phyloP scores from a whole-genome alignment of 2,113 vertebrate species.

The Hyperopisus bebe region DNA sequence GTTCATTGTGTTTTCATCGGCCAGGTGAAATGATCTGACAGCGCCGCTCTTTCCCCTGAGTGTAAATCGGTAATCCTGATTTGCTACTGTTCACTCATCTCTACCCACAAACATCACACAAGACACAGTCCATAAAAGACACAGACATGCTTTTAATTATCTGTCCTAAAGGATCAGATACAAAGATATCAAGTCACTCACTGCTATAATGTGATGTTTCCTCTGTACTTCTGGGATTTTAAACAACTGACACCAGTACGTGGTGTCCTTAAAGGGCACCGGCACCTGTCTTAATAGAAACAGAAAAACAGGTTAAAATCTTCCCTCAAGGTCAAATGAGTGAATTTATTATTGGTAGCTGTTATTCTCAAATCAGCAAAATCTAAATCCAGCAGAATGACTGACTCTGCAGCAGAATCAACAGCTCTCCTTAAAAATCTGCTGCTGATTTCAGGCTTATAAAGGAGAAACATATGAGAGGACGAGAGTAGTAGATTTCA shows the following conservation, averaged over 20 bases:
- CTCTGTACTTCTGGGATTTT: slow-evolving; percentile 67
- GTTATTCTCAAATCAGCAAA: background rate
- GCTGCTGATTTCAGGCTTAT: background rate
- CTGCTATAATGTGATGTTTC: slow-evolving; percentile 77
- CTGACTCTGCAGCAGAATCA: background rate
- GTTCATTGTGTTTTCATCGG: background rate
- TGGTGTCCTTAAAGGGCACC: slow-evolving; percentile 77
- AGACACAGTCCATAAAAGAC: background rate
- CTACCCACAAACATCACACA: background rate
- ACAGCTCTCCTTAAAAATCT: background rate
- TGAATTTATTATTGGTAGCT: background rate
- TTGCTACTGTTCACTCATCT: background rate
- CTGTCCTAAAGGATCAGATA: background rate
- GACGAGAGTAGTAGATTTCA: background rate
- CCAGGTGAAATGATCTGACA: background rate
- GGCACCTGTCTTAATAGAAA: slow-evolving; percentile 76
- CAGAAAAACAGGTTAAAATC: slow-evolving; percentile 25
- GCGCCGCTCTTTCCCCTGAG: background rate
- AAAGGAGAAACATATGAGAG: background rate
- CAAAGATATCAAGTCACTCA: slow-evolving; percentile 42
- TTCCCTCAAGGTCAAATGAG: background rate
- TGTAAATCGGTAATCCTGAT: background rate
- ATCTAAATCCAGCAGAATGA: background rate
- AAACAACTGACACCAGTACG: slow-evolving; percentile 84
- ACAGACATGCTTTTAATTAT: background rate